Evolutionary conservation across 2,888 invertebrate species (phyloP), one percentile per base, ranked within the genome.

Genomic region (Melipona beecheii): DNA sequence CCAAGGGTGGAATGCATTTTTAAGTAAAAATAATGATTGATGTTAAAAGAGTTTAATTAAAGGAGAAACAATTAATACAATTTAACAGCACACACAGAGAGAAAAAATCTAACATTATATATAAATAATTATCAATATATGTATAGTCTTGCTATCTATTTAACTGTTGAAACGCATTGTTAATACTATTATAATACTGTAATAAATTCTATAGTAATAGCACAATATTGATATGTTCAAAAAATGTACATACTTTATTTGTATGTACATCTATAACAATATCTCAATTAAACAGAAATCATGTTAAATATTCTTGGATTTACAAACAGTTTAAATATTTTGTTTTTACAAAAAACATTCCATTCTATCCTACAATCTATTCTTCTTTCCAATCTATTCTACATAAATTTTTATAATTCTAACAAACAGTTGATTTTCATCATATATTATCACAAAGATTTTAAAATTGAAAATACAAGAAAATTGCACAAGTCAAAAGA

Each of bases 1-100:
- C 93, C 92, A 93, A 93, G 91, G 92, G 92, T 93, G 93, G 93
- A 93, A 92, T 88, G 95, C 91, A 95, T 93, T 87, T 84, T 83
- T 85, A 81, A 88, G 81, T 73, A 86, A 87, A 79, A 86, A 85
- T 88, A 88, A 83, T 84, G 84, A 69, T 76, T 75, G 78, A 78
- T 69, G 69, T 90, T 85, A 78, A 89, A 90, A 84, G 85, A 86
- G 81, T 87, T 85, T 87, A 87, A 87, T 87, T 54, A 73, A 75
- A 62, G 65, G 76, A 60, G 62, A 74, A 78, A 79, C 52, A 71
- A 81, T 84, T 86, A 80, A 69, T 85, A 86, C 86, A 86, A 71
- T 86, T 83, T 75, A n/a, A 86, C 75, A 79, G 58, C 72, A 60
- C 60, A 60, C 60, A 60, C 19, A 60, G 11, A 81, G 54, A 78